Percentiles rank a stretch among this genome's conserved stretches.
These are phyloP conservation scores for Clamator glandarius DNA, from an alignment of 2,797 vertebrate species.

Conservation along the genomic window DNA sequence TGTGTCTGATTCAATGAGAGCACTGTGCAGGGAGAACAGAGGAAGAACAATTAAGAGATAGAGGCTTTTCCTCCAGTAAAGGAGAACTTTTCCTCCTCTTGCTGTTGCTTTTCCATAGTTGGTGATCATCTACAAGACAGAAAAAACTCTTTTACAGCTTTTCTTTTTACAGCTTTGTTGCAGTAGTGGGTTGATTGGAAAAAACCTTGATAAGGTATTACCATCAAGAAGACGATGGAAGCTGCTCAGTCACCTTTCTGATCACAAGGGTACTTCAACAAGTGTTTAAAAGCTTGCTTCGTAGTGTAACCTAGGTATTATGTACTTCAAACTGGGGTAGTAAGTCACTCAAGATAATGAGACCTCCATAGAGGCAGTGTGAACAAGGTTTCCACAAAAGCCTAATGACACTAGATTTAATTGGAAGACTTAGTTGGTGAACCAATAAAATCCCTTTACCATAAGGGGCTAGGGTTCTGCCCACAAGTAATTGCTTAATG, in stretches of 20 bases:
- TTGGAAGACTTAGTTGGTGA: slow-evolving; percentile 58
- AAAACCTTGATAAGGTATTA: background rate
- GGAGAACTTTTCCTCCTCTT: background rate
- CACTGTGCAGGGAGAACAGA: background rate
- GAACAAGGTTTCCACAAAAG: slow-evolving; percentile 18
- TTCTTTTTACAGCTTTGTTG: background rate
- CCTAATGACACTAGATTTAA: slow-evolving; percentile 57
- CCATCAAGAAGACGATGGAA: background rate
- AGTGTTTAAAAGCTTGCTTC: background rate
- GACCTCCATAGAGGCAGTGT: background rate
- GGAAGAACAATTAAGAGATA: background rate
- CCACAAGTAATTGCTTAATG: slow-evolving; percentile 71
- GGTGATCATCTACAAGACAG: background rate
- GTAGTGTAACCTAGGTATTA: background rate
- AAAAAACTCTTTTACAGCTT: too few relatives aligned
- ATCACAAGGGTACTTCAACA: background rate
- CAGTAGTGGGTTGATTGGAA: background rate
- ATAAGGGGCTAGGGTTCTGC: slow-evolving; percentile 61
- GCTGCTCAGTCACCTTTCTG: background rate
- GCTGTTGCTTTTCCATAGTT: background rate
- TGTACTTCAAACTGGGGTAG: background rate
- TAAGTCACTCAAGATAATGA: slow-evolving; percentile 20
- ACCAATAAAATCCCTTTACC: slow-evolving; percentile 67
- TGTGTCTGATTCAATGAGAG: background rate
- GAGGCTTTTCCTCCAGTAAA: background rate